These are phyloP conservation scores for Calvadosia cruxmelitensis DNA, from an alignment of 30 jellyfish, hydroid and myxozoan species.

Conservation along the genomic window DNA sequence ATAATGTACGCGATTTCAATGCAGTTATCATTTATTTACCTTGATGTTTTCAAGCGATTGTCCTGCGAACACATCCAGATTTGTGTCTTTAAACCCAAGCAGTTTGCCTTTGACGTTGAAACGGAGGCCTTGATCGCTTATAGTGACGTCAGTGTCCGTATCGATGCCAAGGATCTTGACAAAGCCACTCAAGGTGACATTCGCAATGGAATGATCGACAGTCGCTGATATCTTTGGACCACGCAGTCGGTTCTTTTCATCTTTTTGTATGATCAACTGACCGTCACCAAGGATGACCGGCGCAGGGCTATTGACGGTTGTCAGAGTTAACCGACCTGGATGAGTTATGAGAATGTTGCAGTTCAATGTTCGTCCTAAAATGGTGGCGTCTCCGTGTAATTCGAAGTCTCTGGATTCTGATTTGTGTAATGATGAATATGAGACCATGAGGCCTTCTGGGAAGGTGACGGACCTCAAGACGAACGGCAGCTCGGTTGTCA, in stretches of 20 bases:
- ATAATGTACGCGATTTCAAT: no score
- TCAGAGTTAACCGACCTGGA: conserved; percentile 44
- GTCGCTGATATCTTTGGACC: conserved; percentile 84
- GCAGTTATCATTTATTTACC: no score
- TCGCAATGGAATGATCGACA: conserved; percentile 59
- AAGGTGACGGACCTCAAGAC: conserved; percentile 57
- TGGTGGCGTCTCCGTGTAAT: conserved; percentile 72
- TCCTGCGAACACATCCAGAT: conserved; percentile 55
- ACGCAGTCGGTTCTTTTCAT: conserved; percentile 33
- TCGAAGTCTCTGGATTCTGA: conserved; percentile 14
- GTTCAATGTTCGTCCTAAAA: conserved; percentile 60
- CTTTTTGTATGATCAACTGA: conserved; percentile 66
- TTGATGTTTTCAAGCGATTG: conserved; percentile 71
- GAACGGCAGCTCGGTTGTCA: conserved; percentile 62
- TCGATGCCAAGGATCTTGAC: conserved; percentile 79
- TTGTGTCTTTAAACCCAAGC: conserved; percentile 77
- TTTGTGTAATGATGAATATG: conserved; percentile 42
- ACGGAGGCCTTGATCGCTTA: conserved; percentile 58
- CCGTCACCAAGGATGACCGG: conserved; percentile 94
- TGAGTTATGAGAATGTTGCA: conserved; percentile 54
- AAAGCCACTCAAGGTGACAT: conserved; percentile 65
- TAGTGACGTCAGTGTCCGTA: conserved; percentile 53
- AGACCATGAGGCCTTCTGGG: conserved; percentile 78
- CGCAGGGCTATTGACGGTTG: conserved; percentile 97
- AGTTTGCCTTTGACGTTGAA: conserved; percentile 70